phyloP scores from a whole-genome alignment of 2,888 invertebrate genomes.

The Thymelicus acteon region DNA sequence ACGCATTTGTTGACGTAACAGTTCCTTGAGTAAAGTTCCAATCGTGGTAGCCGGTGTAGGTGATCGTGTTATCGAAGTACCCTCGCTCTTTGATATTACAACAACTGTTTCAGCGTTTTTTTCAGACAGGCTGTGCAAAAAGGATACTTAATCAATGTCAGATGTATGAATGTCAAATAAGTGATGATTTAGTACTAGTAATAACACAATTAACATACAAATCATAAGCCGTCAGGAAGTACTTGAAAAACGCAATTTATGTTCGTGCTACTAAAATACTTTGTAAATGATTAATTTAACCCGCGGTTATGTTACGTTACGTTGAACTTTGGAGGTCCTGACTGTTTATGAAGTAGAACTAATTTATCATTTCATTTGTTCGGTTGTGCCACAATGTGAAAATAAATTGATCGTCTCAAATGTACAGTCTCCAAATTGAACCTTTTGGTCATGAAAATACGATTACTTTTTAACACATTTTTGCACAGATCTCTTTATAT shows the following conservation, averaged over 20 bases:
- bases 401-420: background rate
- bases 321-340: conserved; percentile 41
- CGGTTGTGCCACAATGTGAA: conserved; percentile 58
- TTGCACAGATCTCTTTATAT: background rate
- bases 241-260: background rate
- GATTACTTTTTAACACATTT: background rate
- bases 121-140: conserved; percentile 82
- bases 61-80: conserved; percentile 39
- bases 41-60: conserved; percentile 24
- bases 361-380: conserved; percentile 57
- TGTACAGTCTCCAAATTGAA: background rate
- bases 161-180: conserved; percentile 81
- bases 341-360: conserved; percentile 77
- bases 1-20: conserved; percentile 60
- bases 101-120: conserved; percentile 77
- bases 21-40: conserved; percentile 24
- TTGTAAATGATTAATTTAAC: background rate
- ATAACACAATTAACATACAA: conserved; percentile 78
- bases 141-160: conserved; percentile 77
- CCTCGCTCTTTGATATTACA: conserved; percentile 83
- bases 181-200: conserved; percentile 77
- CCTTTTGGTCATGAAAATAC: background rate
- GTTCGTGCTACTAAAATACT: background rate
- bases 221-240: conserved; percentile 73
- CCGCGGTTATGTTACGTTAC: background rate